A percentile compares a stretch with the other conserved stretches of the same genome.
phyloP scores from a whole-genome alignment of 2,113 vertebrate species.

The Montifringilla adamsi region DNA sequence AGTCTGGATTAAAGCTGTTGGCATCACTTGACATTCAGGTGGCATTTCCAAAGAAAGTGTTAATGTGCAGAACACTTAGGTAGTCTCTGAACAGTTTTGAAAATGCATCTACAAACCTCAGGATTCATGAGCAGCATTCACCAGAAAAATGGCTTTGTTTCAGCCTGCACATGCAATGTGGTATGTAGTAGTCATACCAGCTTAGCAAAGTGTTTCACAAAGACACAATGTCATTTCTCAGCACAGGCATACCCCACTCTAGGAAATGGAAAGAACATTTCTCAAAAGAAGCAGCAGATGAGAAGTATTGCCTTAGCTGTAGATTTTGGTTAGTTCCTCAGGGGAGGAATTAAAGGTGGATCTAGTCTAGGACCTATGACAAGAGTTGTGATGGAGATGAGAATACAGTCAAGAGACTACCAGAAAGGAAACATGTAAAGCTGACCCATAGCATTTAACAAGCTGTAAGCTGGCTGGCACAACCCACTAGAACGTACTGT shows the following conservation, averaged over 20 bases:
- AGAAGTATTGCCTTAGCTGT: background rate
- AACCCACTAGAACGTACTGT: background rate
- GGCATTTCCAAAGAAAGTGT: background rate
- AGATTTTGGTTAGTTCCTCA: background rate
- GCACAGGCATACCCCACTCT: background rate
- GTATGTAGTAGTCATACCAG: background rate
- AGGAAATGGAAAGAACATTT: background rate
- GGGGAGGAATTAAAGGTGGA: background rate
- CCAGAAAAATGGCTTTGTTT: background rate
- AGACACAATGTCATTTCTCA: background rate
- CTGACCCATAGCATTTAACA: background rate
- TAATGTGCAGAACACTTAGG: background rate
- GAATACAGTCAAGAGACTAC: background rate
- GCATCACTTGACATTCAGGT: background rate
- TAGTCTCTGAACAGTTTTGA: background rate
- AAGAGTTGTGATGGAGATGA: background rate
- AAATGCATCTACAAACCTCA: background rate
- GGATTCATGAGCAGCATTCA: background rate
- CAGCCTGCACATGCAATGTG: background rate
- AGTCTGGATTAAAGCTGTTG: background rate
- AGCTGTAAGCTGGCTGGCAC: background rate
- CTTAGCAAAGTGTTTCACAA: background rate
- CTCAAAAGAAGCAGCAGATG: background rate
- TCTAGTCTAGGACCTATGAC: background rate
- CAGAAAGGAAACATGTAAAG: background rate